Percentiles rank a stretch among this genome's conserved stretches.
Evolutionary conservation across 1,140 invertebrate species (phyloP).

Genomic region (Metopolophium dirhodum): DNA sequence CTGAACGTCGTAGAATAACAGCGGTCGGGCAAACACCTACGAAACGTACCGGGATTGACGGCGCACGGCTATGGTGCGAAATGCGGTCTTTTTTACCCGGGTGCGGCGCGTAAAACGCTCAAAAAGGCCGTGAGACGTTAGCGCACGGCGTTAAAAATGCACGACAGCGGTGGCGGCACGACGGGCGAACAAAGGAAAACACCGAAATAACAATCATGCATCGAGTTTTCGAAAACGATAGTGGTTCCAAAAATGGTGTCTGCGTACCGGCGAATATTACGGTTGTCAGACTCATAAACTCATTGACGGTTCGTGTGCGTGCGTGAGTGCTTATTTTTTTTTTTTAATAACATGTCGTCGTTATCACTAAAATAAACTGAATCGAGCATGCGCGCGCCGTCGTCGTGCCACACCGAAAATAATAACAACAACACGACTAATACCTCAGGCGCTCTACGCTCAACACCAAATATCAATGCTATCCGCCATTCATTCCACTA

Average conservation of each 20-base stretch:
- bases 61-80: background rate
- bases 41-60: background rate
- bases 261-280: constrained; percentile 18
- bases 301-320: background rate
- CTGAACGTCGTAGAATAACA: background rate
- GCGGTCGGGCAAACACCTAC: background rate
- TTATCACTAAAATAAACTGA: background rate
- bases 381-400: background rate
- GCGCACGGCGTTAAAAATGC: background rate
- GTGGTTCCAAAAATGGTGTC: constrained; percentile 50
- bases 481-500: background rate
- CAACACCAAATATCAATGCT: too few species aligned
- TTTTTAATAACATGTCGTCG: background rate
- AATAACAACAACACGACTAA: background rate
- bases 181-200: constrained; percentile 54
- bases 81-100: background rate
- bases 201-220: constrained; percentile 54
- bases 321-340: background rate
- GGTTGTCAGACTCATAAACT: background rate
- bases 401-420: background rate
- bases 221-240: constrained; percentile 56
- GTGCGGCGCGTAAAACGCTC: background rate
- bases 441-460: too few species aligned
- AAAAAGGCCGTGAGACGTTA: background rate
- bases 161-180: background rate